Evolutionary conservation across 1,140 invertebrate genomes (phyloP), one percentile per base, ranked within the genome.

Genomic region (Eumaeus atala): DNA sequence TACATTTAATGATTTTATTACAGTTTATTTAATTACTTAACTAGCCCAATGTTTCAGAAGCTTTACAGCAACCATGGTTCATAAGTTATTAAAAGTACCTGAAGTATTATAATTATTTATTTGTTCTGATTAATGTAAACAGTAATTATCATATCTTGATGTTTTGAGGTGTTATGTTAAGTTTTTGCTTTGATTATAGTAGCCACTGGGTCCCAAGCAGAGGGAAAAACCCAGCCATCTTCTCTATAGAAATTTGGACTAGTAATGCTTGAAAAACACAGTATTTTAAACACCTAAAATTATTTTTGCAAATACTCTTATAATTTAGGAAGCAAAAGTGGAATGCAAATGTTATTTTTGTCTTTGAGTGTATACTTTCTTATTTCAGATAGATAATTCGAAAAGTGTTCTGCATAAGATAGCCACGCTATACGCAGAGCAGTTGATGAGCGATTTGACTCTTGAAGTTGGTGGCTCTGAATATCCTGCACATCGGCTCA

Each of bases 401-500:
- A 90, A 89, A 56, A 92, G 92, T 67, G 92, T 96, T 1, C 76
- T 96, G 21, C 85, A 92, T 16, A 96, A 96, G 83, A 96, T 96
- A 70, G 94, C 94, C 3, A 92, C 90, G 37, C 76, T 96, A 0
- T 96, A 96, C 87, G 93, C 93, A 0, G 94, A 95, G 57, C 91
- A 93, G 61, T 81, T 95, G 62, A 94, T 97, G 92, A 95, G 94
- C 79, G 96, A 97, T 79, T 92, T 97, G 18, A 92, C 91, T 36
- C 84, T 97, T 11, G 90, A 95, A 49, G 95, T 97, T 14, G 93
- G 92, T 56, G 92, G 92, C 0, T 90, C 92, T 21, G 91, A 93
- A 56, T 97, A 95, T 89, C 94, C 95, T 17, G 94, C 95, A 17
- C 97, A 98, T 87, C 91, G 95, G 52, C 90, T 98, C 7, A 97